These are phyloP conservation scores for Lophius piscatorius DNA, from an alignment of 2,113 vertebrate genomes.

Conservation along the genomic window DNA sequence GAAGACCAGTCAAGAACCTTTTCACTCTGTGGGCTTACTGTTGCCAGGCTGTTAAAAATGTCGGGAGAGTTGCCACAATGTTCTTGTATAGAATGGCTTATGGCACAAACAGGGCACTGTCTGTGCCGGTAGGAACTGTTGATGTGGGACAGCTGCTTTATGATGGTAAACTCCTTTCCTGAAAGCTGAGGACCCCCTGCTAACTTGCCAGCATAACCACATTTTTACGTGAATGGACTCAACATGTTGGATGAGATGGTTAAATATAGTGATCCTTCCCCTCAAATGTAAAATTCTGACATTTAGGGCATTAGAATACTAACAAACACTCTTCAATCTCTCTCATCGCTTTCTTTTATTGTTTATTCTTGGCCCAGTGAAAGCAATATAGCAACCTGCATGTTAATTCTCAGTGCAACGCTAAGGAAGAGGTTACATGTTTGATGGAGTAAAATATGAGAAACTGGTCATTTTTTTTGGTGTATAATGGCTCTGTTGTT, in stretches of 20 bases:
- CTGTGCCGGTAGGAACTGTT: conserved; percentile 54
- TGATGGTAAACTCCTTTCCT: conserved; percentile 75
- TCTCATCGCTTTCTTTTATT: conserved; percentile 53
- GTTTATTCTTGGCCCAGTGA: conserved; percentile 43
- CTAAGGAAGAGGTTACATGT: conserved; percentile 18
- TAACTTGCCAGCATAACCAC: conserved; percentile 60
- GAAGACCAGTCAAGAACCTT: conserved; percentile 64
- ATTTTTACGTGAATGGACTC: conserved; percentile 77
- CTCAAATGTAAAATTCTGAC: conserved; percentile 66
- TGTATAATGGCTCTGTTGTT: conserved; percentile 31
- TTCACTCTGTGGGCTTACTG: conserved; percentile 48
- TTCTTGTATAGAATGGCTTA: conserved; percentile 65
- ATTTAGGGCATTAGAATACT: conserved; percentile 61
- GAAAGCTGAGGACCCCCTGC: conserved; percentile 68
- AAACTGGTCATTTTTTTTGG: conserved; percentile 15
- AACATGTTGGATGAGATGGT: conserved; percentile 76
- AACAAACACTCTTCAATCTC: conserved; percentile 44
- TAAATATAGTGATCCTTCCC: conserved; percentile 70
- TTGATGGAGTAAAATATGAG: conserved; percentile 19
- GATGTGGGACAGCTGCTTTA: conserved; percentile 72
- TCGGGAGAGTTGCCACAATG: conserved; percentile 64
- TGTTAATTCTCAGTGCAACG: conserved; percentile 46
- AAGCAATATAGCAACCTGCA: conserved; percentile 46
- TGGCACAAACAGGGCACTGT: conserved; percentile 69
- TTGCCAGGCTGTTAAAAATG: conserved; percentile 71